Conservation (phyloP, 2,888 invertebrate species). For the Meghimatium bilineatum region DNA sequence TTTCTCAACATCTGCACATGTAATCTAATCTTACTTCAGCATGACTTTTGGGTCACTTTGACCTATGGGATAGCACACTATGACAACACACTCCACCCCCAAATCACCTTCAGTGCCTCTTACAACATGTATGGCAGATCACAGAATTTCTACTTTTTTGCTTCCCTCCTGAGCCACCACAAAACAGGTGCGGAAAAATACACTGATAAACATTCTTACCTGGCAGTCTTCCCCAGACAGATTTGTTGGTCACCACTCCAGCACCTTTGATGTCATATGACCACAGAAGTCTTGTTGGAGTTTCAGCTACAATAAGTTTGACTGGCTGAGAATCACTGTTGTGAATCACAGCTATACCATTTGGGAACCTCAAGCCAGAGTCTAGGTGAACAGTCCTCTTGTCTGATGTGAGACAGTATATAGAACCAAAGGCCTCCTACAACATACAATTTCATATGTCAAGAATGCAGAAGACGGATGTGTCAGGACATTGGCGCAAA, state of each 20-base stretch:
- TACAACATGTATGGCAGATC: too few species aligned
- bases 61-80: too few species aligned
- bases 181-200: too few species aligned
- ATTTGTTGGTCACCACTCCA: slow-evolving; percentile 62
- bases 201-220: slow-evolving; percentile 52
- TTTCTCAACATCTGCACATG: too few species aligned
- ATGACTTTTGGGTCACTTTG: too few species aligned
- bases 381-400: slow-evolving; percentile 62
- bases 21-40: too few species aligned
- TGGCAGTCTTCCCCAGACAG: slow-evolving; percentile 69
- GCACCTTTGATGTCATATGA: slow-evolving; percentile 67
- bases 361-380: slow-evolving; percentile 67
- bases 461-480: too few species aligned
- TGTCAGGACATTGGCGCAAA: too few species aligned
- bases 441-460: neutral
- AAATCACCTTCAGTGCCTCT: too few species aligned
- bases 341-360: slow-evolving; percentile 72
- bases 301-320: slow-evolving; percentile 72
- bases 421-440: slow-evolving; percentile 73
- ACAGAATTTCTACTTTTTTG: too few species aligned
- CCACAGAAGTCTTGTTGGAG: slow-evolving; percentile 70
- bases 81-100: too few species aligned
- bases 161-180: too few species aligned
- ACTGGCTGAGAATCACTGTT: slow-evolving; percentile 59
- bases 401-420: slow-evolving; percentile 68